phyloP scores from a whole-genome alignment of 2,888 invertebrate genomes.

The Orchesella flavescens region DNA sequence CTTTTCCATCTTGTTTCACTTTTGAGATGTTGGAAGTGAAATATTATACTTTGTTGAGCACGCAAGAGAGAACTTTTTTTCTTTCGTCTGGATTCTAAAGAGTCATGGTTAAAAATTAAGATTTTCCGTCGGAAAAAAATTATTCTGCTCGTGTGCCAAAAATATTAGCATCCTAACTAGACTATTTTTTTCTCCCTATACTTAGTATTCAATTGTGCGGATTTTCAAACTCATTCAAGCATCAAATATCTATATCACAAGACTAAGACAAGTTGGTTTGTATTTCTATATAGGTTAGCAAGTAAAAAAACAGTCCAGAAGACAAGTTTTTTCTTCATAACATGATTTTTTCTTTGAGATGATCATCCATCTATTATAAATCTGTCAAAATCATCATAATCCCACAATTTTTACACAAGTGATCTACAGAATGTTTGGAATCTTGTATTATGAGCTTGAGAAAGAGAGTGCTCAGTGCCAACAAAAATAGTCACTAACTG shows the following conservation, averaged over 20 bases:
- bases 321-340: no score
- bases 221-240: neutral
- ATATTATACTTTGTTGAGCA: neutral
- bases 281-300: no score
- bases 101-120: neutral
- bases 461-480: constrained; percentile 34
- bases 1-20: neutral
- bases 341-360: neutral
- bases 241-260: no score
- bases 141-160: constrained; percentile 1
- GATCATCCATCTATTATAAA: constrained; percentile 36
- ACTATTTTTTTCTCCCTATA: neutral
- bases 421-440: neutral
- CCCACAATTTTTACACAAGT: constrained; percentile 25
- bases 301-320: no score
- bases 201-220: neutral
- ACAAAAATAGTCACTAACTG: constrained; percentile 39
- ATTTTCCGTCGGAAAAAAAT: constrained; percentile 3
- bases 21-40: constrained; percentile 1
- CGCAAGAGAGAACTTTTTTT: neutral
- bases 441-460: neutral
- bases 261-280: no score
- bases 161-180: neutral
- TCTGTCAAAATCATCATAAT: constrained; percentile 55
- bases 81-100: neutral